phyloP scores from a whole-genome alignment of 2,888 invertebrate species.

The Nymphalis polychloros region DNA sequence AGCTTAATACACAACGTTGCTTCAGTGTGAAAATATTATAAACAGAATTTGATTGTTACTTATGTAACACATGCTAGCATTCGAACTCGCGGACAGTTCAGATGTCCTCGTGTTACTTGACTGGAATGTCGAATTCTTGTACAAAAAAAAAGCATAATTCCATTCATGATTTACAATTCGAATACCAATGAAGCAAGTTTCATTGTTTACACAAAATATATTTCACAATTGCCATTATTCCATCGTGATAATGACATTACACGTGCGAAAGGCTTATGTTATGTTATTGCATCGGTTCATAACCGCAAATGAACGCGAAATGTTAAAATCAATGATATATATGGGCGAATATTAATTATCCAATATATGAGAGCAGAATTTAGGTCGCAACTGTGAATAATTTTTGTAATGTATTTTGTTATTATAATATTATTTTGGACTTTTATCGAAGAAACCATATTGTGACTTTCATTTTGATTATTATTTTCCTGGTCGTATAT shows the following conservation, averaged over 20 bases:
- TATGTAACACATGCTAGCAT: no score
- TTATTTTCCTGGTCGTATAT: no score
- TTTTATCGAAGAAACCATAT: no score
- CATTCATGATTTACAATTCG: neutral
- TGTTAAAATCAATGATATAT: conserved; percentile 28
- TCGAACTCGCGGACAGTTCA: no score
- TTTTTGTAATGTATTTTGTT: neutral
- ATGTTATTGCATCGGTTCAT: conserved; percentile 25
- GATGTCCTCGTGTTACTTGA: no score
- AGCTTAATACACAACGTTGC: no score
- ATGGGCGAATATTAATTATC: conserved; percentile 17
- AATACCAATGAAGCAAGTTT: neutral
- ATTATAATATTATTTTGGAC: neutral
- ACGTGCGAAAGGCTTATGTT: conserved; percentile 24
- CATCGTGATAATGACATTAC: conserved; percentile 27
- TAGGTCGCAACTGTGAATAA: conserved; percentile 13
- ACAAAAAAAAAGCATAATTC: neutral
- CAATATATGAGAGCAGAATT: conserved; percentile 8
- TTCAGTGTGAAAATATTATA: no score
- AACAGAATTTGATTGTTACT: no score
- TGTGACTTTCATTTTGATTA: no score
- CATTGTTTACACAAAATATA: conserved; percentile 19
- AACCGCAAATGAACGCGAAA: conserved; percentile 28
- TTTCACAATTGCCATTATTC: conserved; percentile 23
- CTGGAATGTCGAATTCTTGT: no score